Percentiles rank a stretch among this genome's conserved stretches.
These are phyloP conservation scores for Phragmatobia fuliginosa DNA, from an alignment of 2,888 invertebrate genomes.

Conservation along the genomic window DNA sequence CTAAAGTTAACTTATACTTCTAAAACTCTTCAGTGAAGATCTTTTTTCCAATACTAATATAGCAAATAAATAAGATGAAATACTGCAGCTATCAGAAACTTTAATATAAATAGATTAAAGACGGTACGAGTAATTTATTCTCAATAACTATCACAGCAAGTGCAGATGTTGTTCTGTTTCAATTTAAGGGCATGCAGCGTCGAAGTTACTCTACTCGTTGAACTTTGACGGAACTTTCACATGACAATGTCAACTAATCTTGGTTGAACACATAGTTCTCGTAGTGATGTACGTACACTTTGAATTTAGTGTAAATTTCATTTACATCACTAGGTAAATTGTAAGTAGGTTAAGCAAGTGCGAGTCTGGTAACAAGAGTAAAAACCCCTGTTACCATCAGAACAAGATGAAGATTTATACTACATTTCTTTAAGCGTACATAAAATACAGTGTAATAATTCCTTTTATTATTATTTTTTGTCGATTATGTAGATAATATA, in stretches of 20 bases:
- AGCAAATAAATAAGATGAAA: neutral
- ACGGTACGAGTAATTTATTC: conserved; percentile 67
- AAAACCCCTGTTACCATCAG: neutral
- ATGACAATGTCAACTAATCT: conserved; percentile 85
- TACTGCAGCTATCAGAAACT: neutral
- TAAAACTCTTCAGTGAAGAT: neutral
- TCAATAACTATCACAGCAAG: conserved; percentile 76
- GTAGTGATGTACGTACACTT: conserved; percentile 53
- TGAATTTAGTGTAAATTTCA: conserved; percentile 27
- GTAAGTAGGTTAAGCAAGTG: neutral
- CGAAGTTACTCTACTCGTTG: conserved; percentile 75
- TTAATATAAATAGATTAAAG: conserved; percentile 35
- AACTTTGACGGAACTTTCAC: conserved; percentile 79
- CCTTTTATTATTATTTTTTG: no score
- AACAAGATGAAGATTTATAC: no score
- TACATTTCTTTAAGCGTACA: no score
- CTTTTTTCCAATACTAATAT: neutral
- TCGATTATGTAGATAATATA: neutral
- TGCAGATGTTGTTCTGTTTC: conserved; percentile 84
- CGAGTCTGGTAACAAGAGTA: neutral
- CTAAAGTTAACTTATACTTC: neutral
- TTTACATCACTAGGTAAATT: conserved; percentile 5
- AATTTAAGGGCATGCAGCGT: conserved; percentile 80
- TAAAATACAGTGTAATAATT: no score
- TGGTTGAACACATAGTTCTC: conserved; percentile 67